Conservation (phyloP, 2,888 invertebrate species). For the Hermaeophaga mercurialis region DNA sequence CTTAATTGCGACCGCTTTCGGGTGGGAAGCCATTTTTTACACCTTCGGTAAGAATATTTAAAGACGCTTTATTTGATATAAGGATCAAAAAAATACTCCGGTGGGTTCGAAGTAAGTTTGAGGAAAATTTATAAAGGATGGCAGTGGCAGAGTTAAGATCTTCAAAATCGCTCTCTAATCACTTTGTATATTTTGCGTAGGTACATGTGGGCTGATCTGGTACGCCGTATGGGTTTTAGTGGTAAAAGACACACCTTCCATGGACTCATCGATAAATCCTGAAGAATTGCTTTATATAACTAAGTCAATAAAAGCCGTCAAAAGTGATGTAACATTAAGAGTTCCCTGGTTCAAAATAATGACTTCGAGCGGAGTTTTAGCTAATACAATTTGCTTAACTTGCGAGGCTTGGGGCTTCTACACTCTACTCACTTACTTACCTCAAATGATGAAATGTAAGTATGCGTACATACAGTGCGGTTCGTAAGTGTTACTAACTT, state of each 20-base stretch:
- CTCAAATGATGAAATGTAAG: constrained; percentile 33
- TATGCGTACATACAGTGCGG: too few relatives aligned
- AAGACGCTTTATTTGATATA: too few relatives aligned
- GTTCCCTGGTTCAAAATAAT: constrained; percentile 81
- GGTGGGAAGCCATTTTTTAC: constrained; percentile 81
- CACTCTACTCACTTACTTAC: constrained; percentile 61
- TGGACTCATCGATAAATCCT: constrained; percentile 72
- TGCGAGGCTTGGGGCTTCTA: constrained; percentile 92
- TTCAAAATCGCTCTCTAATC: too few relatives aligned
- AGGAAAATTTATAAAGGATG: too few relatives aligned
- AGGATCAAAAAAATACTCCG: too few relatives aligned
- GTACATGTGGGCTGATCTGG: constrained; percentile 73
- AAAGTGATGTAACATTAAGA: constrained; percentile 59
- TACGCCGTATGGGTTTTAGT: constrained; percentile 72
- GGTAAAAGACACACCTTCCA: constrained; percentile 74
- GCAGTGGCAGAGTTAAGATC: too few relatives aligned
- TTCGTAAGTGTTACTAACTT: too few relatives aligned
- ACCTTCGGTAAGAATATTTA: constrained; percentile 62
- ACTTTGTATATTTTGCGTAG: constrained; percentile 48
- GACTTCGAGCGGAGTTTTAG: constrained; percentile 79
- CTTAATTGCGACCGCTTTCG: constrained; percentile 70
- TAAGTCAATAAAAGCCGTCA: constrained; percentile 60
- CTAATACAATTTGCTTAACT: constrained; percentile 81
- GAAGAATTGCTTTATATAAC: constrained; percentile 76
- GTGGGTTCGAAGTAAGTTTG: too few relatives aligned